Evolutionary conservation across 2,113 vertebrate genomes (phyloP).

Genomic region (Chinchilla lanigera): DNA sequence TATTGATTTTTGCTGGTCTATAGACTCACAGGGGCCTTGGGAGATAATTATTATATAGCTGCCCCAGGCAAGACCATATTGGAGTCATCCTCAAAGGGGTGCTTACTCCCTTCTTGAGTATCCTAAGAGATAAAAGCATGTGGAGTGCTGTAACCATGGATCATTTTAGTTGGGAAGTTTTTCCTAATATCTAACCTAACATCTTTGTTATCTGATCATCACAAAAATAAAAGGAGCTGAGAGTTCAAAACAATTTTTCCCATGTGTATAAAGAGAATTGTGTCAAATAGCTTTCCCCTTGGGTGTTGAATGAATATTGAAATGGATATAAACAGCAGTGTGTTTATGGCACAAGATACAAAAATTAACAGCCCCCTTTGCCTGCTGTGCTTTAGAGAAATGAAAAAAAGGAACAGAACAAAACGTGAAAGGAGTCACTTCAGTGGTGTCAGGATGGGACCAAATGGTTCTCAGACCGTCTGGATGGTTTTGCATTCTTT

Average conservation of each 20-base stretch:
- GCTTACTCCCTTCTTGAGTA: background rate
- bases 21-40: background rate
- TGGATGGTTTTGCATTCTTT: conserved; percentile 18
- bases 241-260: conserved; percentile 1
- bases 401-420: background rate
- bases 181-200: background rate
- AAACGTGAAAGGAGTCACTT: background rate
- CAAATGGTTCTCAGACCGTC: background rate
- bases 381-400: conserved; percentile 14
- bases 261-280: background rate
- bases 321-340: background rate
- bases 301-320: background rate
- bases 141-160: background rate
- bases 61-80: conserved; percentile 16
- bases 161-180: conserved; percentile 12
- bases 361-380: background rate
- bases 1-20: conserved; percentile 65
- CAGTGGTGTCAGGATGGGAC: background rate
- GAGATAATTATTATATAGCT: conserved; percentile 58
- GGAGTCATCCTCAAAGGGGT: conserved; percentile 20
- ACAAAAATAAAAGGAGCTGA: conserved; percentile 45
- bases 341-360: background rate
- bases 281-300: background rate
- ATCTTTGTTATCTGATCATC: conserved; percentile 44
- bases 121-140: background rate